A percentile compares a stretch with the other conserved stretches of the same genome.
Conservation (phyloP, 2,888 invertebrate genomes). For the Amphiduros pacificus region DNA sequence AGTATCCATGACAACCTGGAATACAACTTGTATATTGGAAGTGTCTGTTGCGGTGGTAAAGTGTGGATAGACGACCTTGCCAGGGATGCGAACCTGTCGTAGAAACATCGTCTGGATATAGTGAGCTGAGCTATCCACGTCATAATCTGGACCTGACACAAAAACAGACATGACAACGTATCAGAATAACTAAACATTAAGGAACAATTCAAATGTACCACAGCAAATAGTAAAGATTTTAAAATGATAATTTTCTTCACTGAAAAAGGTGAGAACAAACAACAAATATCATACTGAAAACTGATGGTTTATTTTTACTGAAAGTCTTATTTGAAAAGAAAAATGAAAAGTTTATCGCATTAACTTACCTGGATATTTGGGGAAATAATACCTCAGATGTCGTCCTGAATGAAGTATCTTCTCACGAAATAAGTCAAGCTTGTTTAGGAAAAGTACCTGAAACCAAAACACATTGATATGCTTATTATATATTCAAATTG, state of each 20-base stretch:
- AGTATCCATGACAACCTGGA: conserved; percentile 71
- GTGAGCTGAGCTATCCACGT: conserved; percentile 68
- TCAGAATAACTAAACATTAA: neutral
- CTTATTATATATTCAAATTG: no score
- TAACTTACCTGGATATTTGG: conserved; percentile 62
- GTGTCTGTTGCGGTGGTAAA: conserved; percentile 72
- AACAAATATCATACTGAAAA: no score
- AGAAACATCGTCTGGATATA: conserved; percentile 69
- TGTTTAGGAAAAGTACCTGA: conserved; percentile 67
- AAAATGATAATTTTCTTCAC: no score
- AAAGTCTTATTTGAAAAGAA: no score
- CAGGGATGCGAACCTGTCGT: conserved; percentile 64
- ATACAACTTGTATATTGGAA: conserved; percentile 70
- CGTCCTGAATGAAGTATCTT: conserved; percentile 69
- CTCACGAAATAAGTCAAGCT: conserved; percentile 69
- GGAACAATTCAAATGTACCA: neutral
- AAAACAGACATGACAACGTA: neutral
- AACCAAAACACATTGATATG: conserved; percentile 18
- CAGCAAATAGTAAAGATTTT: no score
- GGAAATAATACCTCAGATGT: conserved; percentile 67
- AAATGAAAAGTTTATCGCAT: no score
- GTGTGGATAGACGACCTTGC: conserved; percentile 69
- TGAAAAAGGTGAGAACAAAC: no score
- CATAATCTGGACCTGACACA: conserved; percentile 66
- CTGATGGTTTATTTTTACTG: no score